phyloP scores from a whole-genome alignment of 37 sponge, comb jelly and placozoan species.

The Ianthella basta region DNA sequence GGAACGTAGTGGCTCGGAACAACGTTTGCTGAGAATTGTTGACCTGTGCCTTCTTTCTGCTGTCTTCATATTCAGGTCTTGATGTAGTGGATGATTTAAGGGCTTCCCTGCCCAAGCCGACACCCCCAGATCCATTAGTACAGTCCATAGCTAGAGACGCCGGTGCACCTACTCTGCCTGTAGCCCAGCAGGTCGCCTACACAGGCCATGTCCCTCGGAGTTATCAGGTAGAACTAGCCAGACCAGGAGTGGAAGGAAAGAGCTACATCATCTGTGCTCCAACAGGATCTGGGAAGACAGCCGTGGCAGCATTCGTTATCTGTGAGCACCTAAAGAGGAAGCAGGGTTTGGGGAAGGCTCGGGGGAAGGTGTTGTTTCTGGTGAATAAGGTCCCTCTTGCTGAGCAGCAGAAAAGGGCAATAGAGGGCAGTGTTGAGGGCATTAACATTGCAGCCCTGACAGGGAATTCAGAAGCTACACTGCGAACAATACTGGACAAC shows the following conservation, averaged over 20 bases:
- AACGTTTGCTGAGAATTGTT: too few relatives aligned
- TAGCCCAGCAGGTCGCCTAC: too few relatives aligned
- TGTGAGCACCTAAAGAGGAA: constrained; percentile 46
- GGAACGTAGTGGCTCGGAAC: too few relatives aligned
- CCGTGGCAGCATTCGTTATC: constrained; percentile 64
- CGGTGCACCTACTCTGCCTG: too few relatives aligned
- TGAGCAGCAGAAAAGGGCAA: constrained; percentile 56
- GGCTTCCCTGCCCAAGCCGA: too few relatives aligned
- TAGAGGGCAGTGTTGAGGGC: constrained; percentile 44
- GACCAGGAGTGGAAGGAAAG: constrained; percentile 60
- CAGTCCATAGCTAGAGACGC: too few relatives aligned
- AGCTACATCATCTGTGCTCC: constrained; percentile 78
- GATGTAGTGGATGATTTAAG: too few relatives aligned
- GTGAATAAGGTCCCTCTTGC: constrained; percentile 62
- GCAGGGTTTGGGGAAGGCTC: constrained; percentile 32
- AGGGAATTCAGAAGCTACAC: constrained; percentile 16
- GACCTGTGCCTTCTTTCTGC: too few relatives aligned
- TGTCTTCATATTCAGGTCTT: too few relatives aligned
- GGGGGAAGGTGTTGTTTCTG: constrained; percentile 62
- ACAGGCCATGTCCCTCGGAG: background rate
- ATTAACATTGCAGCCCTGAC: constrained; percentile 37
- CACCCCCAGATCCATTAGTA: too few relatives aligned
- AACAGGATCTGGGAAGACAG: constrained; percentile 77
- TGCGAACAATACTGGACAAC: background rate
- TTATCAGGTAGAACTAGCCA: constrained; percentile 71